Percentiles rank a stretch among this genome's conserved stretches.
Evolutionary conservation across 2,888 invertebrate species (phyloP).

Genomic region (Myopa testacea): DNA sequence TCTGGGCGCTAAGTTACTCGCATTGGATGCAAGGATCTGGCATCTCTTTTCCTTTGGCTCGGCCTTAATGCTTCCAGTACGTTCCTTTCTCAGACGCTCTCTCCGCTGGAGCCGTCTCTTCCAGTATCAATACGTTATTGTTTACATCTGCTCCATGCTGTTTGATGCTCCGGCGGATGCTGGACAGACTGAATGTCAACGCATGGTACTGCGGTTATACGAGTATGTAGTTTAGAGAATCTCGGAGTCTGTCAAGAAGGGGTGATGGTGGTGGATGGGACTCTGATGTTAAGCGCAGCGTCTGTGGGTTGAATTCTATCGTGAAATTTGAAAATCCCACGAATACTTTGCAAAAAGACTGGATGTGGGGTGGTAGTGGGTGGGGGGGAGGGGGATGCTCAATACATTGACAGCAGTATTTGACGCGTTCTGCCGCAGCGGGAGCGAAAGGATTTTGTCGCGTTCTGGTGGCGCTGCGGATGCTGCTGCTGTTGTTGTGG

Average conservation of each 20-base stretch:
- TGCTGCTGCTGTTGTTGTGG: constrained; percentile 19
- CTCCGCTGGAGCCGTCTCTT: constrained; percentile 19
- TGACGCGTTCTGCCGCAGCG: constrained; percentile 27
- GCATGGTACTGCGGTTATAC: constrained; percentile 34
- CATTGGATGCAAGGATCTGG: too few species aligned
- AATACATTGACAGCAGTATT: constrained; percentile 35
- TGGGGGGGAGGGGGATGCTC: not conserved
- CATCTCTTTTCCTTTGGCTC: too few species aligned
- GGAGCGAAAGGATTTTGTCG: constrained; percentile 53
- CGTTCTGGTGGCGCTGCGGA: constrained; percentile 46
- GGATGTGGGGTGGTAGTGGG: not conserved
- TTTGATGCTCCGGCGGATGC: constrained; percentile 3
- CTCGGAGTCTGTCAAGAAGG: too few species aligned
- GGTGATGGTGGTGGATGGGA: too few species aligned
- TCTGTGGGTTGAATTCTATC: constrained; percentile 29
- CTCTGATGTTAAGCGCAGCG: not conserved
- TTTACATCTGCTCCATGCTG: constrained; percentile 32
- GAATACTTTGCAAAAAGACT: not conserved
- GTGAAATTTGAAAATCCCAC: constrained; percentile 27
- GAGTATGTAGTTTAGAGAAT: too few species aligned
- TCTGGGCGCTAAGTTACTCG: too few species aligned
- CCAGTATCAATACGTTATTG: constrained; percentile 41
- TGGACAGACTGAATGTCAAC: constrained; percentile 38
- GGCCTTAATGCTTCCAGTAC: constrained; percentile 26
- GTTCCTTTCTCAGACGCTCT: constrained; percentile 21